Base-by-base conservation (phyloP, 2,113 vertebrate species). In the Phaetusa simplex region DNA sequence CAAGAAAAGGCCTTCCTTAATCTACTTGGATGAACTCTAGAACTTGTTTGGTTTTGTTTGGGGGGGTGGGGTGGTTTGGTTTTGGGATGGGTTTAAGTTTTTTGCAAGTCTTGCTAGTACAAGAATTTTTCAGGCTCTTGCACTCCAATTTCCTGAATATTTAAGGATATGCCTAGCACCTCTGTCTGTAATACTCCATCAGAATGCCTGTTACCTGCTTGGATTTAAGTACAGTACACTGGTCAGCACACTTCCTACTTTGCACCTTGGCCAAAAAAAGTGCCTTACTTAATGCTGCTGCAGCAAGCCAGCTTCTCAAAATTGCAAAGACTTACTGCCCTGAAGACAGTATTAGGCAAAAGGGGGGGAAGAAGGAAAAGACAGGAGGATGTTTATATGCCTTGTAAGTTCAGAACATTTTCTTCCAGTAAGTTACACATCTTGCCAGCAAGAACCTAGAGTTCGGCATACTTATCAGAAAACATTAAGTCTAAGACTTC, bases 401-500 rank as follows among this genome's bases (percentile, higher is more conserved):
- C 50, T 88, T 42, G 5, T 32, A 95, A 95, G 24, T 77, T 93
- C 82, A 83, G 82, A 92, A 92, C 50, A 83, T 83, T 95, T 90
- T 92, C 80, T 93, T 95, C 82, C 50, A 83, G 53, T 7, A 83
- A 83, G 40, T 2, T 78, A 34, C 40, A 66, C 30, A 69, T 86
- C 93, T 58, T 80, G 59, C 45, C 80, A 80, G 22, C 22, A 53
- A 96, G n/a, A 90, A 83, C 32, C 24, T 42, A 42, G n/a, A 76
- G 43, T 66, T 77, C 52, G 73, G 49, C 0, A 0, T 29, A 70
- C 38, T 58, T 56, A 77, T 43, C 45, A 86, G 17, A 91, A 84
- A 83, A 76, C 3, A 14, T 59, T 58, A 89, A 61, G n/a, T 52
- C 13, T 45, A 56, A 50, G 22, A 66, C 22, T 79, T 87, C 7